Evolutionary conservation across 2,888 invertebrate genomes (phyloP), one percentile per base, ranked within the genome.

Genomic region (Lycocerus yunnanus): DNA sequence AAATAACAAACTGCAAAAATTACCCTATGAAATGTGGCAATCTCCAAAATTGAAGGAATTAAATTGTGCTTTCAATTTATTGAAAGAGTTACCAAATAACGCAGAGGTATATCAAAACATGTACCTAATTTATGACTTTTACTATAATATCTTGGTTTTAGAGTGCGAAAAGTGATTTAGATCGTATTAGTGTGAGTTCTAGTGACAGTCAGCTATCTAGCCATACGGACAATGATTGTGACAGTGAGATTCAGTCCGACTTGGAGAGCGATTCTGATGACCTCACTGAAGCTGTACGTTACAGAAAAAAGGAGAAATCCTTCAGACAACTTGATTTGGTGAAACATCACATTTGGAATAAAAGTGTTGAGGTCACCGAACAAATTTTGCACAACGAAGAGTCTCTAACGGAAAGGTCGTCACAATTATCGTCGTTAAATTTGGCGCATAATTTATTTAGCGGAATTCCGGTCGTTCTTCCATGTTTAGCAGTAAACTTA

Each of bases 391-490:
- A 89, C 81, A 89, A 89, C 80, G 90, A 91, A 69, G 89, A 90
- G 43, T 88, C 89, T 0, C 90, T 90, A 68, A 86, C 88, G 3
- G 90, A 91, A 69, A 88, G 89, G 58, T 90, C 90, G 66, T 93
- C 94, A 0, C 90, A 92, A 77, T 87, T 96, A 10, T 90, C 92
- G 1, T 90, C 93, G 1, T 89, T 98, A 4, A 97, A 97, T 88
- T 89, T 98, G 43, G 94, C 97, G 0, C 95, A 97, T 88, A 98
- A 98, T 89, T 90, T 94, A 80, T 96, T 99, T 85, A 92, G 93
- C 27, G 92, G 93, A 80, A 93, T 98, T 75, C 99, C 99, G 0
- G 91, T 92, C 1, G 94, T 95, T 65, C 88, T 99, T 58, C 94
- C 98, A 2, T 99, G 99, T 84, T 89, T 96, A 72, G 97, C 97